Percentiles rank a stretch among this genome's conserved stretches.
These are phyloP conservation scores for Engraulis encrasicolus DNA, from an alignment of 2,113 vertebrate species.

Conservation along the genomic window DNA sequence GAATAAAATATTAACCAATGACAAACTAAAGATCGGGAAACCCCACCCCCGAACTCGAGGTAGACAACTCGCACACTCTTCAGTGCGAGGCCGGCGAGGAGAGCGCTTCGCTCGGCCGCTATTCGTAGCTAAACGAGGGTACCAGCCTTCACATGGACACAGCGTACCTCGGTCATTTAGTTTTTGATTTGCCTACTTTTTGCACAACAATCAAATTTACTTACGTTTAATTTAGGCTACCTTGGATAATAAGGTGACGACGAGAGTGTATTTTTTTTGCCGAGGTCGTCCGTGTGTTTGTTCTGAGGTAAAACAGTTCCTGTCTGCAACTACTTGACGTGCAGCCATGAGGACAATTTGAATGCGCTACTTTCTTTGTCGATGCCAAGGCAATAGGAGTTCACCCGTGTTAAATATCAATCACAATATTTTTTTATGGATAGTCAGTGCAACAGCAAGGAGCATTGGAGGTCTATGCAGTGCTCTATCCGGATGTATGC, in stretches of 20 bases:
- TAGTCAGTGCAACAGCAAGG: background rate
- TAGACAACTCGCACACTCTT: slow-evolving; percentile 32
- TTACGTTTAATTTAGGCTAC: background rate
- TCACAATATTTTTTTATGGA: background rate
- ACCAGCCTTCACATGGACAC: background rate
- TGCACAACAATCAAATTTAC: background rate
- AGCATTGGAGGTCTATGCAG: background rate
- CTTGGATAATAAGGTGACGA: background rate
- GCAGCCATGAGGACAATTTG: background rate
- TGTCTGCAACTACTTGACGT: background rate
- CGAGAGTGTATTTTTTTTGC: background rate
- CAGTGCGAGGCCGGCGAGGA: slow-evolving; percentile 45
- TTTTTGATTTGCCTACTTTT: background rate
- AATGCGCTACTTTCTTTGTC: no score
- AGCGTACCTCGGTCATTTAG: background rate
- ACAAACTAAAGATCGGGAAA: slow-evolving; percentile 70
- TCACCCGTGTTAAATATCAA: background rate
- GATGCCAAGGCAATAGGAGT: background rate
- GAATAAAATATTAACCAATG: slow-evolving; percentile 96
- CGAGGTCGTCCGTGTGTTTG: background rate
- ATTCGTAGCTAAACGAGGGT: background rate
- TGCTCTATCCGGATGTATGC: background rate
- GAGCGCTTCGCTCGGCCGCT: slow-evolving; percentile 31
- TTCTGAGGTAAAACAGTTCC: background rate
- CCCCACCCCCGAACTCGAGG: slow-evolving; percentile 67